Percentiles rank a stretch among this genome's conserved stretches.
Conservation (phyloP, 2,797 vertebrate genomes). For the Nyctibius grandis region DNA sequence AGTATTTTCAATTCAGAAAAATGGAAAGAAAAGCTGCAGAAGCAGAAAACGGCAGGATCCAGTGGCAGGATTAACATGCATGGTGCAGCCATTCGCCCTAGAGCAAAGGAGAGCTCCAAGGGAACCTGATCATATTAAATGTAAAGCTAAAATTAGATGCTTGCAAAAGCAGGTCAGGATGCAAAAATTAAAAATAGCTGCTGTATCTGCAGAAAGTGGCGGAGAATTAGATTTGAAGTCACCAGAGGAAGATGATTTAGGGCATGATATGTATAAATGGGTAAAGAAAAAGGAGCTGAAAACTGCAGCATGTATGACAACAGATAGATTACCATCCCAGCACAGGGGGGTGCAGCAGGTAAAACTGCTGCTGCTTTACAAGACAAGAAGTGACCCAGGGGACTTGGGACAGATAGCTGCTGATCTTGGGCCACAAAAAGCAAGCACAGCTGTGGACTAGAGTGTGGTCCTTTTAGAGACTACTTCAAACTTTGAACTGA, state of each 20-base stretch:
- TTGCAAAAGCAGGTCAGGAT: background rate
- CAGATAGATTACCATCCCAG: background rate
- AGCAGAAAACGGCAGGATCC: background rate
- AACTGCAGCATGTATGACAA: background rate
- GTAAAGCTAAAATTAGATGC: constrained; percentile 30
- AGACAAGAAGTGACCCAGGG: background rate
- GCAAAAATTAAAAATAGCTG: constrained; percentile 50
- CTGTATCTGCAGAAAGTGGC: constrained; percentile 21
- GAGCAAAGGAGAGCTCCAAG: constrained; percentile 7
- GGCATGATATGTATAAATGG: background rate
- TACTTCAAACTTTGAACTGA: background rate
- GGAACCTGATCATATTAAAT: background rate
- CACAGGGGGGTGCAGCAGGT: background rate
- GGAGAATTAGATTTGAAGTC: constrained; percentile 10
- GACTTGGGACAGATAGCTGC: background rate
- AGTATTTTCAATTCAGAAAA: background rate
- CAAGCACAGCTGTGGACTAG: background rate
- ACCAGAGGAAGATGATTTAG: background rate
- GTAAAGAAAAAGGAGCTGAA: background rate
- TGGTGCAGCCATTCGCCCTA: background rate
- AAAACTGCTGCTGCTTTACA: background rate
- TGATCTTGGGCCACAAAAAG: background rate
- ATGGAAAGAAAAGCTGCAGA: background rate
- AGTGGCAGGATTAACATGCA: background rate
- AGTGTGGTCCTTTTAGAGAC: background rate